Evolutionary conservation across 2,113 vertebrate species (phyloP).

Genomic region (Notarius quadriscutis): DNA sequence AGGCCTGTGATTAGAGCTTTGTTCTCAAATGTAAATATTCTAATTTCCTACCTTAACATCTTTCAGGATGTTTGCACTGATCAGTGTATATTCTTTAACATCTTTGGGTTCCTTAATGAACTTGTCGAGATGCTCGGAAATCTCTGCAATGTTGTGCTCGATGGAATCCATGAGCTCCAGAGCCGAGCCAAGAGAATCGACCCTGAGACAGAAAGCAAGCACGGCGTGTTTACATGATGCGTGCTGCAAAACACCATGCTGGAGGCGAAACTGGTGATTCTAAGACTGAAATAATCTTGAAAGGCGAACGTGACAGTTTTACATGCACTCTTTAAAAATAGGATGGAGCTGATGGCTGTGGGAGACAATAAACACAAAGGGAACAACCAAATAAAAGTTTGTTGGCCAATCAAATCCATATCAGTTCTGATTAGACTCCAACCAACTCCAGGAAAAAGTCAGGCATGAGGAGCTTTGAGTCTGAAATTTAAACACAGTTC

Average conservation of each 20-base stretch:
- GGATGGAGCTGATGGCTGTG: neutral
- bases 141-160: constrained; percentile 74
- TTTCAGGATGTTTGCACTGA: constrained; percentile 69
- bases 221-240: constrained; percentile 14
- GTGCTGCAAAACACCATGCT: neutral
- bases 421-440: neutral
- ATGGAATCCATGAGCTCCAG: constrained; percentile 78
- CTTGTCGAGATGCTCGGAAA: constrained; percentile 71
- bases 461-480: neutral
- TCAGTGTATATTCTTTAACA: constrained; percentile 72
- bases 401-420: too few relatives aligned
- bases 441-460: neutral
- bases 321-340: neutral
- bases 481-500: neutral
- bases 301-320: neutral
- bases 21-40: neutral
- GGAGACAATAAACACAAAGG: neutral
- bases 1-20: neutral
- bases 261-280: constrained; percentile 1
- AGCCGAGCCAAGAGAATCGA: constrained; percentile 76
- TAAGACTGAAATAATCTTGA: neutral
- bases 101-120: constrained; percentile 74
- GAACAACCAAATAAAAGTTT: neutral
- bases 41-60: constrained; percentile 72
- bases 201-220: constrained; percentile 63